These are phyloP conservation scores for Potamarius usumacintae DNA, from an alignment of 2,113 vertebrate genomes.

Conservation along the genomic window DNA sequence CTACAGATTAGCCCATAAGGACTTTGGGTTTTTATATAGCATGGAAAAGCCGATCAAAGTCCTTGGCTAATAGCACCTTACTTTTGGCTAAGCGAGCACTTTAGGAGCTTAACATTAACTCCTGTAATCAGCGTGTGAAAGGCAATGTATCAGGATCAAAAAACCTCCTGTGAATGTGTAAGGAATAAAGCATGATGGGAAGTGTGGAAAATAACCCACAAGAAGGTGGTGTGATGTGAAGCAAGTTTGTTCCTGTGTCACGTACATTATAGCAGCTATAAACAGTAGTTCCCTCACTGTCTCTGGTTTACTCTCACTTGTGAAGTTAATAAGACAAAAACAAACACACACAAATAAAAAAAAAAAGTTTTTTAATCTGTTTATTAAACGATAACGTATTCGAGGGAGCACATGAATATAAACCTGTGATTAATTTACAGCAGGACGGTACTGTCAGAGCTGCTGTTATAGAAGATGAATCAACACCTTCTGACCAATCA, in stretches of 20 bases:
- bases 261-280: background rate
- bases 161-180: background rate
- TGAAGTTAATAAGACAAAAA: background rate
- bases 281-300: background rate
- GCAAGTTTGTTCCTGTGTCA: background rate
- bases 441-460: background rate
- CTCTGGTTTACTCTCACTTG: background rate
- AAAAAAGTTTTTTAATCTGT: background rate
- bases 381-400: background rate
- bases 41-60: constrained; percentile 30
- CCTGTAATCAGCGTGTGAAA: constrained; percentile 20
- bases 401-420: background rate
- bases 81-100: constrained; percentile 27
- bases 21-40: background rate
- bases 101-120: constrained; percentile 38
- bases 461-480: background rate
- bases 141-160: background rate
- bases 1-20: background rate
- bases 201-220: background rate
- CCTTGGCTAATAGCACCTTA: constrained; percentile 34
- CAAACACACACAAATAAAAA: too few relatives aligned
- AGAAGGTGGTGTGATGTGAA: background rate
- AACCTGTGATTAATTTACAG: background rate
- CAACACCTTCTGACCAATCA: background rate
- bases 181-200: background rate